Evolutionary conservation across 2,797 vertebrate genomes (phyloP).

Genomic region (Sarcophilus harrisii): DNA sequence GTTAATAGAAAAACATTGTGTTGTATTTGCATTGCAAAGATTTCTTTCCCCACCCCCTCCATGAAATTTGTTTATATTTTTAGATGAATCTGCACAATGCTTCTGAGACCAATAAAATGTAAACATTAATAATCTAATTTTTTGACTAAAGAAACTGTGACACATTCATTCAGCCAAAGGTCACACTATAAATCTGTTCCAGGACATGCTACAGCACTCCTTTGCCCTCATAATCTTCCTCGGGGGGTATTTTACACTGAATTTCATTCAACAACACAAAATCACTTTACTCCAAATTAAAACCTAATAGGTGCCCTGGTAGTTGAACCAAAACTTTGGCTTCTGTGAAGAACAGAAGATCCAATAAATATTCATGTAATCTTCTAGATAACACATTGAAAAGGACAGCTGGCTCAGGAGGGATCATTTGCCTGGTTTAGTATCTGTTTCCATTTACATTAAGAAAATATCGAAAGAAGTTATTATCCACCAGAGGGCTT

Average conservation of each 20-base stretch:
- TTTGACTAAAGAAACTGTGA: slow-evolving; percentile 29
- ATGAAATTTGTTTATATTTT: background rate
- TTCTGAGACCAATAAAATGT: background rate
- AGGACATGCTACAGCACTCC: slow-evolving; percentile 42
- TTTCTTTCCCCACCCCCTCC: background rate
- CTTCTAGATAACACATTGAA: slow-evolving; percentile 76
- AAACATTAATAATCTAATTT: background rate
- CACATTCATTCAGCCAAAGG: slow-evolving; percentile 47
- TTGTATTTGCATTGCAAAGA: background rate
- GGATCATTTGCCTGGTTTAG: slow-evolving; percentile 80
- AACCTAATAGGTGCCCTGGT: slow-evolving; percentile 61
- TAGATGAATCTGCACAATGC: background rate
- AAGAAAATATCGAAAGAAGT: slow-evolving; percentile 81
- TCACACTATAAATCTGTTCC: slow-evolving; percentile 48
- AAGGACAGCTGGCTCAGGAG: slow-evolving; percentile 82
- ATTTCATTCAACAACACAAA: slow-evolving; percentile 60
- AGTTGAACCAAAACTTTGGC: slow-evolving; percentile 71
- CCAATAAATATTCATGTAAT: slow-evolving; percentile 83
- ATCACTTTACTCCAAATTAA: slow-evolving; percentile 77
- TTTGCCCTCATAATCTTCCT: slow-evolving; percentile 43
- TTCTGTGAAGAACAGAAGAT: slow-evolving; percentile 71
- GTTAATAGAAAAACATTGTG: slow-evolving; percentile 3
- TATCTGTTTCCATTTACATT: slow-evolving; percentile 79
- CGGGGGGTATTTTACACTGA: slow-evolving; percentile 56
- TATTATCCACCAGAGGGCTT: slow-evolving; percentile 76